phyloP scores from a whole-genome alignment of 1,140 invertebrate species.

The Samia ricini region DNA sequence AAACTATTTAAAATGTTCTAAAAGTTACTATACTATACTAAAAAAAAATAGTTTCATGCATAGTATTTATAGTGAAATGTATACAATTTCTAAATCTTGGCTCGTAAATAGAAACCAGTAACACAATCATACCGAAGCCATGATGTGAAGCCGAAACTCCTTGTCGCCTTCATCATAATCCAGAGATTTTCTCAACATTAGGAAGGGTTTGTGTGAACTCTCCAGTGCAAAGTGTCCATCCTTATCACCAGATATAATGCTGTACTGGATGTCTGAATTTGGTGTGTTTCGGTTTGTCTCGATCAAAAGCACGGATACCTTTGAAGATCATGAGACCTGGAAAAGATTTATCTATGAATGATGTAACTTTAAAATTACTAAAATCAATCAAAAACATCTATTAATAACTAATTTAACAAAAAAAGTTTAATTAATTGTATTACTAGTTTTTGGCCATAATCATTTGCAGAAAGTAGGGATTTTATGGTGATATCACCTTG shows the following conservation, averaged over 20 bases:
- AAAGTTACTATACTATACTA: no score
- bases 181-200: slow-evolving; percentile 84
- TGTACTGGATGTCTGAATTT: slow-evolving; percentile 92
- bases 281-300: slow-evolving; percentile 92
- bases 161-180: slow-evolving; percentile 90
- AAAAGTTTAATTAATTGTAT: no score
- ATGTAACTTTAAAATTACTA: neutral
- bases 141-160: slow-evolving; percentile 85
- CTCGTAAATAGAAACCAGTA: neutral
- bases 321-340: slow-evolving; percentile 88
- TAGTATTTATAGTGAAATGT: no score
- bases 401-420: no score
- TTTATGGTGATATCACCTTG: no score
- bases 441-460: no score
- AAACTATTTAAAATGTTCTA: no score
- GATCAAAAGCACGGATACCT: slow-evolving; percentile 87
- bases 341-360: slow-evolving; percentile 4
- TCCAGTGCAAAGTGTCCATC: slow-evolving; percentile 87
- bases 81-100: no score
- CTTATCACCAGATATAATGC: slow-evolving; percentile 86
- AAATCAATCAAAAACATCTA: no score
- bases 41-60: no score
- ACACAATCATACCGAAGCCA: slow-evolving; percentile 82
- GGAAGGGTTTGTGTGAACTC: slow-evolving; percentile 85
- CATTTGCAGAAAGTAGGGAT: no score